Evolutionary conservation across 2,113 vertebrate species (phyloP).

Genomic region (Nibea coibor): DNA sequence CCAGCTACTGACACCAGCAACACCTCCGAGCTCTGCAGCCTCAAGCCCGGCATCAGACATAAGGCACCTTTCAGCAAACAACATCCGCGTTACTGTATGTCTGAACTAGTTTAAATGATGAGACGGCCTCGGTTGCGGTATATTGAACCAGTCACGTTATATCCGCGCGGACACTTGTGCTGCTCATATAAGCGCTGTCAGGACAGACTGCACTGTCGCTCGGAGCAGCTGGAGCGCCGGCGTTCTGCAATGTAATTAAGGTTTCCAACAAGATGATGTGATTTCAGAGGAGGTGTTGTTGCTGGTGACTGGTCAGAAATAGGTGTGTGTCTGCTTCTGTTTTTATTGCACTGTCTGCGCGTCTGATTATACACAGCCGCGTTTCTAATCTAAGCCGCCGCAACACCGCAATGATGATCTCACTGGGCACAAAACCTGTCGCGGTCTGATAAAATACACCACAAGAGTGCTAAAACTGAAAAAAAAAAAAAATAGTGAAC

Average conservation of each 20-base stretch:
- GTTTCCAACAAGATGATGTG: conserved; percentile 84
- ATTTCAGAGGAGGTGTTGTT: conserved; percentile 75
- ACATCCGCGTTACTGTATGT: not conserved
- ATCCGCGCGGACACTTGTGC: not conserved
- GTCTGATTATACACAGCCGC: conserved; percentile 23
- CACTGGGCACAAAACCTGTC: conserved; percentile 4
- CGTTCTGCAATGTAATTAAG: conserved; percentile 81
- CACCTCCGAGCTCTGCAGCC: conserved; percentile 23
- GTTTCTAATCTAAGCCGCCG: conserved; percentile 31
- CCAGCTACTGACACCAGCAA: conserved; percentile 28
- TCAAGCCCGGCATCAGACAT: not conserved
- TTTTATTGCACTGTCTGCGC: conserved; percentile 18
- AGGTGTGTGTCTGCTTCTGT: conserved; percentile 41
- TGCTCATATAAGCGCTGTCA: conserved; percentile 13
- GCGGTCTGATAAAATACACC: conserved; percentile 2
- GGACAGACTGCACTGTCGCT: conserved; percentile 27
- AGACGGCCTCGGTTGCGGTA: not conserved
- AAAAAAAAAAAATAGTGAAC: not conserved
- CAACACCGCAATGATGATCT: not conserved
- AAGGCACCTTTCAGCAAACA: conserved; percentile 22
- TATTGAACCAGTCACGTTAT: conserved; percentile 5
- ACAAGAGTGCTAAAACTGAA: not conserved
- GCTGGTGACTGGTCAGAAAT: conserved; percentile 50
- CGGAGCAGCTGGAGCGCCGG: conserved; percentile 67
- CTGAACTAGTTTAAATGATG: conserved; percentile 20